These are phyloP conservation scores for Pristionchus pacificus DNA, from an alignment of 1,140 invertebrate species.

Conservation along the genomic window DNA sequence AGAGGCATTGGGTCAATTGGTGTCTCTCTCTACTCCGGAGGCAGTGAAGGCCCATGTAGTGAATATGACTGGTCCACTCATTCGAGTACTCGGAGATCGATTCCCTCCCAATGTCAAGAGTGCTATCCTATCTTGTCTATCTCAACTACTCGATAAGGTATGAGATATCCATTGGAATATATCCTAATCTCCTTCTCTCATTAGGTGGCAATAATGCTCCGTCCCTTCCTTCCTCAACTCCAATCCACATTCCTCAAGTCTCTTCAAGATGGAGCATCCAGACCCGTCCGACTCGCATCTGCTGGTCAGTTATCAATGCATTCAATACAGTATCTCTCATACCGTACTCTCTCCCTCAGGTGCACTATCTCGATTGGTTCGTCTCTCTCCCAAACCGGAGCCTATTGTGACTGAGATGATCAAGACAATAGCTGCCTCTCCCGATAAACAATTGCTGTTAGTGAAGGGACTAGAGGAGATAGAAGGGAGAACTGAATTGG, in stretches of 20 bases:
- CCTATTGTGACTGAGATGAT: constrained; percentile 39
- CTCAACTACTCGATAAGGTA: constrained; percentile 79
- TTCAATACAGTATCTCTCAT: neutral
- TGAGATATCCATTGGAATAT: constrained; percentile 7
- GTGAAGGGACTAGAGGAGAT: too few relatives aligned
- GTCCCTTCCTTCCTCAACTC: constrained; percentile 93
- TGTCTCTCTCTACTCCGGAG: constrained; percentile 70
- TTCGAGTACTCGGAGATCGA: constrained; percentile 90
- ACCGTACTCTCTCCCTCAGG: neutral
- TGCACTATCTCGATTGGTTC: constrained; percentile 26
- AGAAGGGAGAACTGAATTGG: neutral
- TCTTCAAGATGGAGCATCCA: constrained; percentile 41
- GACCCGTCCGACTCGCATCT: constrained; percentile 35
- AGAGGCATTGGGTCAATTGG: constrained; percentile 86
- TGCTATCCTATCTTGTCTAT: constrained; percentile 87
- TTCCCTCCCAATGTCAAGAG: constrained; percentile 89
- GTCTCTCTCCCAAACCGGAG: constrained; percentile 45
- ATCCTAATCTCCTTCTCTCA: constrained; percentile 30
- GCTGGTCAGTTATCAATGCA: constrained; percentile 12
- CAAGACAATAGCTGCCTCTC: constrained; percentile 34
- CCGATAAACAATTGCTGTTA: constrained; percentile 23
- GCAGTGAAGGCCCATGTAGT: constrained; percentile 90
- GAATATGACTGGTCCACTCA: constrained; percentile 91
- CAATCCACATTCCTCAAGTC: constrained; percentile 84
- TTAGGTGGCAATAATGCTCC: constrained; percentile 81